These are phyloP conservation scores for Temnothorax curvispinosus DNA, from an alignment of 1,140 invertebrate genomes.

Conservation along the genomic window DNA sequence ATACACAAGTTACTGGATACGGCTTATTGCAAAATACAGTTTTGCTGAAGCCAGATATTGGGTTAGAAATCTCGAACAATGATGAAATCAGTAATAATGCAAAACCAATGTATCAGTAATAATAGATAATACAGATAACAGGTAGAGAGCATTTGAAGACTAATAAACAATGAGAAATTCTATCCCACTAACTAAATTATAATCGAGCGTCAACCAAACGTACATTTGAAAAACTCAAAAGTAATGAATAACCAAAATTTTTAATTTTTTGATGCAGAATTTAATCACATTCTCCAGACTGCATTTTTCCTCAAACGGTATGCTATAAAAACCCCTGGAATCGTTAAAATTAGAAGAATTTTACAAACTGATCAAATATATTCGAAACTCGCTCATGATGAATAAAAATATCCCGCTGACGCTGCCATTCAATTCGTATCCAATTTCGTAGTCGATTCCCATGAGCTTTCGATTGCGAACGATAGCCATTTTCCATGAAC, in stretches of 20 bases:
- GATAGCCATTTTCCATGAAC: not conserved
- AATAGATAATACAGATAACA: not conserved
- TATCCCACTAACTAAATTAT: not conserved
- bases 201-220: not conserved
- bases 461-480: not conserved
- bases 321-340: not conserved
- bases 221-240: not conserved
- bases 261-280: not conserved
- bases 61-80: not conserved
- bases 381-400: not conserved
- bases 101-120: not conserved
- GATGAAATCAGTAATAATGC: constrained; percentile 25
- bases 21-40: not conserved
- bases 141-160: not conserved
- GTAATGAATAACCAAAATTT: not conserved
- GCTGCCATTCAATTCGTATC: constrained; percentile 6
- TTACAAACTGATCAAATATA: not conserved
- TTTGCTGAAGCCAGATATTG: not conserved
- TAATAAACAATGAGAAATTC: constrained; percentile 13
- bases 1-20: not conserved
- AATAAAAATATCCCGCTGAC: constrained; percentile 24
- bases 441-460: not conserved
- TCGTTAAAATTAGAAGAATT: not conserved
- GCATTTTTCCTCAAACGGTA: not conserved
- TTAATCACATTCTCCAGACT: not conserved